Base-by-base conservation (phyloP, 2,113 vertebrate species). In the Gasterosteus nipponicus region DNA sequence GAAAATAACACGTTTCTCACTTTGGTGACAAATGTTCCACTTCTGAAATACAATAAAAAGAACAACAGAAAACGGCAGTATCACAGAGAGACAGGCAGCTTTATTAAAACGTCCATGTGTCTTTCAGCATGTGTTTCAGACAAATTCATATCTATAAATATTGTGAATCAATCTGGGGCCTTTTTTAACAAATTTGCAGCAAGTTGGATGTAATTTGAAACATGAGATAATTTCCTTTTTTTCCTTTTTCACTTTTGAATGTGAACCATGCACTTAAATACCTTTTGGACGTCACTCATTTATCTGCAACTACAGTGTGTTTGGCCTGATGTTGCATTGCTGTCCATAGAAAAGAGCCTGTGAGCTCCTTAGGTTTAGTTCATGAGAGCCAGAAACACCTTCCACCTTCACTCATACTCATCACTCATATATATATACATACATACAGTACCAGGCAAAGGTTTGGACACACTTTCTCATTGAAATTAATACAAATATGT, bases 1-100 rank as follows among this genome's bases (percentile, higher is more conserved):
- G 58, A 14, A 77, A 57, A 31, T 70, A 63, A 71, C 76, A 72
- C 47, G 56, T 83, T 69, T 72, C 41, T 57, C 14, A 16, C 67
- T 67, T 64, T 41, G 33, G 15, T 54, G 39, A 74, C 68, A 83
- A 71, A 61, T 53, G 29, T 65, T 73, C 64, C 41, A 10, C 8
- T 41, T 57, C 12, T 39, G 44, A 60, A 60, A 78, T 42, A 38
- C 18, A 78, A 63, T 68, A 10, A 72, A 51, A n/a, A 51, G 19
- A 53, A 60, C 11, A 76, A 69, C 38, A 63, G 29, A 64, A 41
- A 56, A 12, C 11, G 12, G 3, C 16, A 14, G 14, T 14, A 12
- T 46, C 9, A 22, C 26, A 57, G 26, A 57, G 12, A 31, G 54
- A 57, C 5, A 5, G 29, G 3, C 54, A 57, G 26, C 54, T 57